A percentile compares a stretch with the other conserved stretches of the same genome.
phyloP scores from a whole-genome alignment of 2,888 invertebrate genomes.

The Odontomyia ornata region DNA sequence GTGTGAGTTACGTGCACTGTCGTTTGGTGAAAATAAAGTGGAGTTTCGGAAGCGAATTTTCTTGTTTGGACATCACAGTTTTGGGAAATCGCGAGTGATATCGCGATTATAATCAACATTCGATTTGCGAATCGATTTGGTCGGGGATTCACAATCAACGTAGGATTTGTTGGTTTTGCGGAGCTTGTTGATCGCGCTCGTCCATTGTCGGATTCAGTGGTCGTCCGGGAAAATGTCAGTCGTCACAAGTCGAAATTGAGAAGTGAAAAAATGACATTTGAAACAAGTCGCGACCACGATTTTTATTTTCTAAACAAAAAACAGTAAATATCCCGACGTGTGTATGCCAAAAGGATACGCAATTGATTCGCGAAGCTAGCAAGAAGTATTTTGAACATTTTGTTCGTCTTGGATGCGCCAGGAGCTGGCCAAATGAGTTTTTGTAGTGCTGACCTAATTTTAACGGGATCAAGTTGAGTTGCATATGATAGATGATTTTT shows the following conservation, averaged over 20 bases:
- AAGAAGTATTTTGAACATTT: background rate
- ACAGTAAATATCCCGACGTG: conserved; percentile 12
- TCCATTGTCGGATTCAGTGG: conserved; percentile 6
- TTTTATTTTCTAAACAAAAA: conserved; percentile 44
- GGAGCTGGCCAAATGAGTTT: conserved; percentile 21
- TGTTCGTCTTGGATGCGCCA: background rate
- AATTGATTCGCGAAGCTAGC: background rate
- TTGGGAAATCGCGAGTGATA: background rate
- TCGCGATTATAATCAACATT: background rate
- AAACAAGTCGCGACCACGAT: conserved; percentile 33
- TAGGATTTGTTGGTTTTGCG: background rate
- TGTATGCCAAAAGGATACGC: conserved; percentile 1
- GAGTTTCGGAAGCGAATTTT: conserved; percentile 7
- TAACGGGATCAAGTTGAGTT: conserved; percentile 45
- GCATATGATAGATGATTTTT: conserved; percentile 9
- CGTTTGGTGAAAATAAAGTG: conserved; percentile 30
- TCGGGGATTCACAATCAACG: too few species aligned
- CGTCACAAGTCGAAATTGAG: conserved; percentile 10
- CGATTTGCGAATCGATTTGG: background rate
- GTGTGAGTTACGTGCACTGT: conserved; percentile 21
- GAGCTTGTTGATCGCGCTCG: conserved; percentile 36
- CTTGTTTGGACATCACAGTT: background rate
- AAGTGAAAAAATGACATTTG: conserved; percentile 43
- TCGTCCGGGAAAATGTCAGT: conserved; percentile 34
- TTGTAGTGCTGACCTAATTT: conserved; percentile 46